A percentile compares a stretch with the other conserved stretches of the same genome.
Evolutionary conservation across 2,888 invertebrate genomes (phyloP).

Genomic region (Entomobrya proxima): DNA sequence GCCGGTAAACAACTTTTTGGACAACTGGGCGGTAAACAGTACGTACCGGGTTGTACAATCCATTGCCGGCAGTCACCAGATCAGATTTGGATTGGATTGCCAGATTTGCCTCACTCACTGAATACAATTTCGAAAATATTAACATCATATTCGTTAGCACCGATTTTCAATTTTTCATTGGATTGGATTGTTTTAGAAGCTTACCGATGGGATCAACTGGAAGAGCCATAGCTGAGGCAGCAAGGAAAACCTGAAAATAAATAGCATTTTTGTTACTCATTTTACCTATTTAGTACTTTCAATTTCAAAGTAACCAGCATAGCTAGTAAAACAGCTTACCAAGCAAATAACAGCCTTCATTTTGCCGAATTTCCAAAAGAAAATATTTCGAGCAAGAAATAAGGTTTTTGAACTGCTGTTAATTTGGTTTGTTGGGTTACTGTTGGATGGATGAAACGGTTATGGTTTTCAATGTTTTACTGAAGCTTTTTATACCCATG

Average conservation of each 20-base stretch:
- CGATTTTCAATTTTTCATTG: too few species aligned
- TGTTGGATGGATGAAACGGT: too few species aligned
- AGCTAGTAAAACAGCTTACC: not conserved
- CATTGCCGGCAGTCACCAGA: not conserved
- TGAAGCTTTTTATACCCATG: too few species aligned
- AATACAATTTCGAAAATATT: not conserved
- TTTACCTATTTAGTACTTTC: not conserved
- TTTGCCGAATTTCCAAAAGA: not conserved
- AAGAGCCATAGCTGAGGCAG: conserved; percentile 9
- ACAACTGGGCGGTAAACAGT: not conserved
- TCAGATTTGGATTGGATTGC: not conserved
- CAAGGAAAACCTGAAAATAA: conserved; percentile 17
- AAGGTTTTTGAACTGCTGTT: too few species aligned
- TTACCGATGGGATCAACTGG: not conserved
- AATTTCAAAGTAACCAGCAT: not conserved
- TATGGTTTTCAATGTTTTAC: too few species aligned
- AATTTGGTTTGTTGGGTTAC: too few species aligned
- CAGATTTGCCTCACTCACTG: conserved; percentile 21
- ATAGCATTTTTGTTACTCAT: not conserved
- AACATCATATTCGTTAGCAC: not conserved
- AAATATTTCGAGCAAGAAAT: not conserved
- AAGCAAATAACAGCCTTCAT: conserved; percentile 36
- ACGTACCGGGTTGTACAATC: conserved; percentile 7
- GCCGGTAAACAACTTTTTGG: not conserved
- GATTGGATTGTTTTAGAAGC: too few species aligned